Evolutionary conservation across 1,140 invertebrate genomes (phyloP).

Genomic region (Chrysomallon squamiferum): DNA sequence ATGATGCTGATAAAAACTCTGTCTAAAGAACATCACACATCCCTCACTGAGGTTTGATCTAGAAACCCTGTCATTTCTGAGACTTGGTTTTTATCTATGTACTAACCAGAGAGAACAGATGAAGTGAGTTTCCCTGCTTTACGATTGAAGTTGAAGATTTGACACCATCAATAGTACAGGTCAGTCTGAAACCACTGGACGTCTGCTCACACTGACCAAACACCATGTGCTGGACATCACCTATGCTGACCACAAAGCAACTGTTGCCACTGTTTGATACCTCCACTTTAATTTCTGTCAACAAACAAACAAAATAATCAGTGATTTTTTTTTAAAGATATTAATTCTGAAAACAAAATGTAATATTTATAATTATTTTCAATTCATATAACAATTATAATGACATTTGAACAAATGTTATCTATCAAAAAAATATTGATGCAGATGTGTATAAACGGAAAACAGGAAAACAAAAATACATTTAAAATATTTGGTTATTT

Average conservation of each 20-base stretch:
- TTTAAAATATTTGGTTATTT: too few species aligned
- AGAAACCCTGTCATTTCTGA: too few species aligned
- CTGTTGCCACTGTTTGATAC: conserved; percentile 29
- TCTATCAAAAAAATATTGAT: too few species aligned
- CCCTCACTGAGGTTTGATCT: too few species aligned
- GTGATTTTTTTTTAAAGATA: neutral
- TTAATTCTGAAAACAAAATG: neutral
- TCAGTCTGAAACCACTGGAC: conserved; percentile 44
- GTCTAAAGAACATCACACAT: too few species aligned
- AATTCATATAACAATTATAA: too few species aligned
- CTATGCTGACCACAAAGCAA: conserved; percentile 26
- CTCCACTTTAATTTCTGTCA: conserved; percentile 42
- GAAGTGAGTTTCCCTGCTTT: conserved; percentile 55
- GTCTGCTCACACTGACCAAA: conserved; percentile 38
- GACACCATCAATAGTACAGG: conserved; percentile 57
- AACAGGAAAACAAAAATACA: too few species aligned
- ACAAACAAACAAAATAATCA: conserved; percentile 18
- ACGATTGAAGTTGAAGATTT: conserved; percentile 58
- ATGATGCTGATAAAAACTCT: too few species aligned
- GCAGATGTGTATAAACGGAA: too few species aligned
- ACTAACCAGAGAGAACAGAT: conserved; percentile 64
- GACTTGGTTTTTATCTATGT: too few species aligned
- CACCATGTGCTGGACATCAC: conserved; percentile 61
- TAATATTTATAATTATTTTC: too few species aligned
- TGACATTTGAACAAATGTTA: too few species aligned